Conservation (phyloP, 2,888 invertebrate species). For the Tachina lurida region DNA sequence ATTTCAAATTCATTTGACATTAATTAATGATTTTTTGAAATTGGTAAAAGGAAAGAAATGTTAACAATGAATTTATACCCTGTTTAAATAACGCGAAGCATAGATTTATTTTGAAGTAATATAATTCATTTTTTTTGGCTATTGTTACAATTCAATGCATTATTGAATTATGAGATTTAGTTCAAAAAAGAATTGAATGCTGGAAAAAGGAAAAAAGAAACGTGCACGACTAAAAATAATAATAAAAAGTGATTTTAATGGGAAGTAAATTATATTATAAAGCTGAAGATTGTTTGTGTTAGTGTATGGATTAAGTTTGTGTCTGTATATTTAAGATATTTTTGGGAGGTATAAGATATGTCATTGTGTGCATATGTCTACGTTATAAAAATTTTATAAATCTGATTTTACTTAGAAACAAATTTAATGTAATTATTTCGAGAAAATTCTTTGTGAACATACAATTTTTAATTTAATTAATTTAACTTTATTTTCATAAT, state of each 20-base stretch:
- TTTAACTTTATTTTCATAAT: too few relatives aligned
- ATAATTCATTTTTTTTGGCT: conserved; percentile 30
- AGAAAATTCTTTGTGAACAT: too few relatives aligned
- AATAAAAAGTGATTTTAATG: conserved; percentile 15
- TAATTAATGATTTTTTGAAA: conserved; percentile 65
- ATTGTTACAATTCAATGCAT: conserved; percentile 35
- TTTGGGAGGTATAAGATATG: too few relatives aligned
- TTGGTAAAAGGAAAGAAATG: conserved; percentile 6
- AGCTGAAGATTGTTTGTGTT: conserved; percentile 17
- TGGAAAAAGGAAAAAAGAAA: neutral
- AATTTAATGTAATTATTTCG: too few relatives aligned
- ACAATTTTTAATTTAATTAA: too few relatives aligned
- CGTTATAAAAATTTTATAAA: too few relatives aligned
- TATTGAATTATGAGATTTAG: conserved; percentile 34
- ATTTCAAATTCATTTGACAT: conserved; percentile 66
- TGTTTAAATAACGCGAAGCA: conserved; percentile 25
- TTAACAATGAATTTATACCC: conserved; percentile 11
- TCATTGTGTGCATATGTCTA: neutral
- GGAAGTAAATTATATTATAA: conserved; percentile 9
- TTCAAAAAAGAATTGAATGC: conserved; percentile 10
- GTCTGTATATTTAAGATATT: conserved; percentile 7
- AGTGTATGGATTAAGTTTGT: conserved; percentile 15
- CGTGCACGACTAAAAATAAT: neutral
- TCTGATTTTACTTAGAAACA: too few relatives aligned
- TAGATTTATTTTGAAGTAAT: conserved; percentile 18